phyloP scores from a whole-genome alignment of 2,888 invertebrate genomes.

The Plebejus melissa region DNA sequence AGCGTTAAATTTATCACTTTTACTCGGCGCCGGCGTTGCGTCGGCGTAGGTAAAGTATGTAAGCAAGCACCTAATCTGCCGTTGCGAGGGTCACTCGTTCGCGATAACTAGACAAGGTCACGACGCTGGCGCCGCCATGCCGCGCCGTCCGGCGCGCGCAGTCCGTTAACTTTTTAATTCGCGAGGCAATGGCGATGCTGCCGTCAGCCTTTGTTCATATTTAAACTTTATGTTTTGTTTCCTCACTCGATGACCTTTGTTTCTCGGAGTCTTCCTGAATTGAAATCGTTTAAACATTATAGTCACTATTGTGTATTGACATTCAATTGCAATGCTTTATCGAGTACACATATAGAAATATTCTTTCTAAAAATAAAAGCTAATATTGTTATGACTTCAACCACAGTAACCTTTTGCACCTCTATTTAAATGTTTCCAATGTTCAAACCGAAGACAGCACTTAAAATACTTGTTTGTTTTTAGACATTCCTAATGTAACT shows the following conservation, averaged over 20 bases:
- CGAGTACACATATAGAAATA: not conserved
- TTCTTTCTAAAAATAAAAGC: not conserved
- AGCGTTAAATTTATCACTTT: slow-evolving; percentile 31
- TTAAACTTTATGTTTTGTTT: slow-evolving; percentile 41
- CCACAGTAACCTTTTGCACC: not conserved
- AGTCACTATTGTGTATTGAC: slow-evolving; percentile 4
- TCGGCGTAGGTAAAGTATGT: slow-evolving; percentile 36
- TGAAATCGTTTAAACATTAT: slow-evolving; percentile 33
- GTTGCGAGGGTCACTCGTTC: slow-evolving; percentile 67
- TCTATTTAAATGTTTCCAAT: slow-evolving; percentile 2
- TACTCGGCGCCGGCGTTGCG: slow-evolving; percentile 32
- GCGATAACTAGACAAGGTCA: slow-evolving; percentile 76
- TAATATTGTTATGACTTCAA: not conserved
- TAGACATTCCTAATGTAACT: slow-evolving; percentile 28
- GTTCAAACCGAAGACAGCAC: not conserved
- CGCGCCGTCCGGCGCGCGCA: slow-evolving; percentile 50
- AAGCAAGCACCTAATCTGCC: slow-evolving; percentile 56
- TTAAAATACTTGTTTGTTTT: slow-evolving; percentile 22
- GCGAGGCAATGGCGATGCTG: slow-evolving; percentile 59
- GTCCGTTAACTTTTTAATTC: slow-evolving; percentile 74
- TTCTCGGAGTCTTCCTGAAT: slow-evolving; percentile 39
- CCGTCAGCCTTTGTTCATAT: slow-evolving; percentile 59
- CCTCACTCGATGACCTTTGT: slow-evolving; percentile 40
- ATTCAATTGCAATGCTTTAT: not conserved
- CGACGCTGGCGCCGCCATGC: slow-evolving; percentile 71